Base-by-base conservation (phyloP, 2,113 vertebrate genomes). In the Clinocottus analis region DNA sequence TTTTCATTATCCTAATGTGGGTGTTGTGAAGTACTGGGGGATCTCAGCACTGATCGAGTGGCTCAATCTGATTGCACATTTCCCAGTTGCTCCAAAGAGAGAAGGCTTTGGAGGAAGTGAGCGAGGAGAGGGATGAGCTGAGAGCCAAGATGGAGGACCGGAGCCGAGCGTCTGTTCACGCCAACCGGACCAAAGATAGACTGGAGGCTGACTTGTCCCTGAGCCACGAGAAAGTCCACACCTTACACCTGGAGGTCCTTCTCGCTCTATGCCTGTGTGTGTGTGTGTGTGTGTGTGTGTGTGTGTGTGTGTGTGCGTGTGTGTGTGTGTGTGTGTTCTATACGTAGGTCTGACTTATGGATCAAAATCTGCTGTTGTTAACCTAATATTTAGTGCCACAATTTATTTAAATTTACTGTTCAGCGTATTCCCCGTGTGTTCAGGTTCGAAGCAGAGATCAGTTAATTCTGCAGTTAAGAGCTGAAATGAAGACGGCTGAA, bases 131-230 rank as follows among this genome's bases (percentile, higher is more conserved):
- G 69, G 77, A 60, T 59, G 61, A 87, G 58, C 88, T 93, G 75
- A 89, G 85, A 75, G 85, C 83, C 74, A 79, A 89, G 93, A 90
- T 84, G 72, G 92, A 91, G 80, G 75, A 92, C 74, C 63, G 45
- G 21, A 80, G 91, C 37, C 71, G 84, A 71, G 89, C 93, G 53
- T 63, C 49, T 79, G 89, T 77, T 21, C 90, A 83, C 75, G 85
- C 88, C 29, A 85, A 13, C 80, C 83, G 82, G 82, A 90, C 80
- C 82, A 93, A 86, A 73, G 89, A 92, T 39, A 47, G 84, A 86
- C 84, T 90, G 75, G 88, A 94, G 88, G 88, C 82, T 1, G 85
- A 93, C 84, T 86, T 95, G 90, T 56, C 75, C 75, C 61, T 85
- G 56, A 69, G 91, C 93, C 92, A 83, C 37, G 84, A 94, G 68